Evolutionary conservation across 2,888 invertebrate genomes (phyloP), one percentile per base, ranked within the genome.

Genomic region (Hypena proboscidalis): DNA sequence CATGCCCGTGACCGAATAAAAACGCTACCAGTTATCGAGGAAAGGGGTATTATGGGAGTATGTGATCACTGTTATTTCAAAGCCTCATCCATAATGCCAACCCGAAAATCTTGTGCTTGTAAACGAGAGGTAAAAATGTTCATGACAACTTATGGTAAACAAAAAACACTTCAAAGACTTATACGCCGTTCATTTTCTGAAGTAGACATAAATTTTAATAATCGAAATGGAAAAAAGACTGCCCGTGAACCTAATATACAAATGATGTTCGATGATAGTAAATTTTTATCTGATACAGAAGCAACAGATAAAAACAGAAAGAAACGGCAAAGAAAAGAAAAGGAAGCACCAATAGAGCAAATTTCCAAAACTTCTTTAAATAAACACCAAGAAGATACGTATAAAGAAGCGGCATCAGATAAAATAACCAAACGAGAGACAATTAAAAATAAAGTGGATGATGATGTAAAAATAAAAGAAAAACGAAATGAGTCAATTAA

Each of bases 11-110:
- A 65, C 38, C 49, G 80, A 33, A 43, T 78, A 27, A 52, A 61
- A 47, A 70, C 58, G 43, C 40, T 74, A 23, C 58, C 70, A 20
- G 54, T 46, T 20, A 59, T 78, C 37, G 58, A 71, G 23, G 73
- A 55, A 56, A 69, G 71, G 4, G 59, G 62, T 43, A 54, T 77
- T 7, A 58, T 73, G 37, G 74, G 74, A 21, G 59, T 86, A 42
- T 86, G 85, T 46, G 66, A 78, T 22, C 76, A 80, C 48, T 85
- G 86, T 55, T 70, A 51, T 32, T 46, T 36, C 3, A 68, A 68
- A 60, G 27, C 41, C n/a, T 14, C 31, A 37, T 19, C 38, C 31
- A 26, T 22, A n/a, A 8, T 8, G 9, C 9, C 59, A 70, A 58
- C 46, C 77, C n/a, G n/a, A n/a, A n/a, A n/a, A 65, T 70, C 85